Base-by-base conservation (phyloP, 2,888 invertebrate genomes). In the Lepidochrysops patricia region DNA sequence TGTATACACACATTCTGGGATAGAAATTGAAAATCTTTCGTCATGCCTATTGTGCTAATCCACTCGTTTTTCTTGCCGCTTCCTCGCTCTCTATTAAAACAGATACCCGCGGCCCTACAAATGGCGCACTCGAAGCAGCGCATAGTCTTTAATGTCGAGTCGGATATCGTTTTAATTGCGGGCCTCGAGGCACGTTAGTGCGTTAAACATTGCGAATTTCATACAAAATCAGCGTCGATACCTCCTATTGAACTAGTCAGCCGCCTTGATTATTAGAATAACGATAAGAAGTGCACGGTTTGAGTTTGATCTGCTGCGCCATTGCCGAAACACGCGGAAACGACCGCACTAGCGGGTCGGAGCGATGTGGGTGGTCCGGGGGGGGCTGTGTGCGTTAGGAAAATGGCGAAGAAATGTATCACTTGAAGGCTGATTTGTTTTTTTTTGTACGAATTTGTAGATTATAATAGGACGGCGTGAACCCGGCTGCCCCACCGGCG, bases 351-450 rank as follows among this genome's bases (percentile, higher is more conserved):
- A 19, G 9, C 23, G 43, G 19, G 43, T 19, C 9, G 43, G 29
- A 19, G 29, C 7, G 54, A 26, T 50, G 32, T 5, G 54, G 43
- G 13, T 37, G 37, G 64, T 66, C 64, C 69, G 67, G 64, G 62
- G 64, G 57, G 58, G 66, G 57, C 43, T 58, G 58, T 58, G 66
- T 66, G 66, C 59, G 66, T 75, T 75, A 73, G 78, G 78, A 70
- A 67, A 72, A 75, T 63, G 61, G 60, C 58, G 73, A 69, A 72
- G 72, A 77, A 77, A 77, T 71, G 73, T 70, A 73, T 72, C 76
- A 77, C 71, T 71, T 73, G 78, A 86, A 86, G 84, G 82, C 84
- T 85, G 84, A 84, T 80, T 80, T 80, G 79, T 64, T 63, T 62
- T 80, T 62, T 63, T 65, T 63, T 64, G 35, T 65, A 54, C 49